phyloP scores from a whole-genome alignment of 2,797 vertebrate species.

The Thamnophis elegans region DNA sequence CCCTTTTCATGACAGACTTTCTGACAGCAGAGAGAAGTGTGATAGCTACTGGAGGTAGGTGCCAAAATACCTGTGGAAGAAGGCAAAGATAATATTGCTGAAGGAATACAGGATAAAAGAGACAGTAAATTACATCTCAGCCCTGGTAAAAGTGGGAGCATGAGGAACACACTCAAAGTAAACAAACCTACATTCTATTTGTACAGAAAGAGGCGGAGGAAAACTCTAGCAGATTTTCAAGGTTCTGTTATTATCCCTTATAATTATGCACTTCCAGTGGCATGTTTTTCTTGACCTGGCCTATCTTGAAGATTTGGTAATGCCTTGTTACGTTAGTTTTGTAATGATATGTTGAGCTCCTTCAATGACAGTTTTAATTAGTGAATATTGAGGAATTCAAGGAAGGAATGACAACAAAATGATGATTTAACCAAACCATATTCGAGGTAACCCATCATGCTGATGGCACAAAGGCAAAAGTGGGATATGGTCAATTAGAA shows the following conservation, averaged over 20 bases:
- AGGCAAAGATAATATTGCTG: neutral
- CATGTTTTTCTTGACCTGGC: neutral
- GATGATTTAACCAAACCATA: neutral
- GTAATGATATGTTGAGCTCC: neutral
- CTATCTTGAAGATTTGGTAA: neutral
- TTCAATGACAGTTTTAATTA: neutral
- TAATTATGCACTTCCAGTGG: neutral
- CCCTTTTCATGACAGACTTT: neutral
- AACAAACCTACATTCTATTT: neutral
- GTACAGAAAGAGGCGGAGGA: neutral
- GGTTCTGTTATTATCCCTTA: neutral
- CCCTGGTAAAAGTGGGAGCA: neutral
- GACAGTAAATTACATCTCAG: neutral
- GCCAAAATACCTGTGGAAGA: neutral
- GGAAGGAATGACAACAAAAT: neutral
- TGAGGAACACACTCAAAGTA: neutral
- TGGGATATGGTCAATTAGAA: neutral
- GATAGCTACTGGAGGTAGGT: neutral
- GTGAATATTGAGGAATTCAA: neutral
- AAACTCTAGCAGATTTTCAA: neutral
- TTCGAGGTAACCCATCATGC: neutral
- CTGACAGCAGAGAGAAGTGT: neutral
- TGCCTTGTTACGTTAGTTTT: neutral
- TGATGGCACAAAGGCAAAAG: neutral
- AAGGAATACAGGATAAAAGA: neutral